Conservation (phyloP, 64 coral and sea anemone genomes). For the Catalaphyllia jardinei region DNA sequence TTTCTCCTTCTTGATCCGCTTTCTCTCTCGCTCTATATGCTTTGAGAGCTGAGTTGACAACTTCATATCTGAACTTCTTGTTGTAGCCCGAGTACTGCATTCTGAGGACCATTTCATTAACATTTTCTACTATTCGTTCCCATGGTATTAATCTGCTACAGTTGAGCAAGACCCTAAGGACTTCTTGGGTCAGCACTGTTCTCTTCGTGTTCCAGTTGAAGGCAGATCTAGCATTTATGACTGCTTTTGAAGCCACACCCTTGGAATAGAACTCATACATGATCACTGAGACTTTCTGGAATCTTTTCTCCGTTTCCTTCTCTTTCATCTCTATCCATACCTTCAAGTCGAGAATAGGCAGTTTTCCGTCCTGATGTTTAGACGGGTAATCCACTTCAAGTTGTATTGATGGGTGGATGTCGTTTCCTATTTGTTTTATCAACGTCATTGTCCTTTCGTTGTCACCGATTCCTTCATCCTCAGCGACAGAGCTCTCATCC, state of each 20-base stretch:
- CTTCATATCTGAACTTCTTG: no score
- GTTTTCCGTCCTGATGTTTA: slow-evolving; percentile 30
- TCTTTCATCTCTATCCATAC: slow-evolving; percentile 42
- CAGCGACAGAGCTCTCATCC: not conserved
- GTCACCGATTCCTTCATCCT: not conserved
- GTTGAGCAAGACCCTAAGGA: slow-evolving; percentile 44
- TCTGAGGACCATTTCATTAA: no score
- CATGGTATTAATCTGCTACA: not conserved
- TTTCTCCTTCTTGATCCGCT: no score
- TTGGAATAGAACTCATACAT: slow-evolving; percentile 56
- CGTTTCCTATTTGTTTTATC: slow-evolving; percentile 23
- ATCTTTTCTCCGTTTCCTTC: not conserved
- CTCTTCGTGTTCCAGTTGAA: slow-evolving; percentile 10
- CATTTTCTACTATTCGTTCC: no score
- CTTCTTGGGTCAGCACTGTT: slow-evolving; percentile 27
- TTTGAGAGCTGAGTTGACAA: no score
- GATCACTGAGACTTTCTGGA: not conserved
- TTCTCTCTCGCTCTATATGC: no score
- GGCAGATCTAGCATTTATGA: slow-evolving; percentile 38
- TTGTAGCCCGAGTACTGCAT: no score
- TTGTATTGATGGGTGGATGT: slow-evolving; percentile 48
- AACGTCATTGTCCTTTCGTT: slow-evolving; percentile 33
- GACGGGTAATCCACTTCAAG: slow-evolving; percentile 37
- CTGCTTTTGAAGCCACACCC: slow-evolving; percentile 19
- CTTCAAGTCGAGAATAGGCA: slow-evolving; percentile 65